Evolutionary conservation across 2,113 vertebrate genomes (phyloP), one percentile per base, ranked within the genome.

Genomic region (Lepisosteus oculatus): DNA sequence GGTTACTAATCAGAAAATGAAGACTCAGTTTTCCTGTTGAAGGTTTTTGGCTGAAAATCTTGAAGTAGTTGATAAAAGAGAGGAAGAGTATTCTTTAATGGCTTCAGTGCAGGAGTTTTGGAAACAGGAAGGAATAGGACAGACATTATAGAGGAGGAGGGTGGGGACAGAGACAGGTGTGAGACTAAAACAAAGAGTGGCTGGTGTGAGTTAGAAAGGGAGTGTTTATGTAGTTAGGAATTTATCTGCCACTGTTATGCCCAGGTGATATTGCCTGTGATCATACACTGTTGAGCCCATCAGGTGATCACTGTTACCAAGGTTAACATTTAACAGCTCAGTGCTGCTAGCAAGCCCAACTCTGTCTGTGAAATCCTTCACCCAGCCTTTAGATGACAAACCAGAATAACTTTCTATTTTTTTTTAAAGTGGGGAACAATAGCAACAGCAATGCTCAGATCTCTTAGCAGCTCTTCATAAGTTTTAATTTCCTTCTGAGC

Each of bases 361-460:
- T 12, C 74, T 66, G 59, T 63, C 59, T 78, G 76, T 85, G 77
- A 78, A 74, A 69, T 77, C 15, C 76, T 72, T 73, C 73, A 74
- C 78, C 71, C 56, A 55, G 47, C 5, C 47, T 51, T 51, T 51
- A 51, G 29, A 29, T 29, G 29, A 29, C 29, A 29, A 29, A 29
- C 29, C 29, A 29, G 29, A 29, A 29, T 29, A 29, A 29, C 29
- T 29, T 29, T 29, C 29, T 1, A 29, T 29, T 29, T 29, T 29
- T 17, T 29, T 44, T 55, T 6, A 59, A 43, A 14, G 51, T 14
- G 3, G 72, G 47, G 62, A 68, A 67, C 17, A 11, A 29, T 45
- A 69, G 70, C 69, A 6, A 11, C 11, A 64, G 15, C 8, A 11
- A 66, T 29, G 13, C 42, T 64, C 29, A 6, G 55, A 61, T 59